Percentiles rank a stretch among this genome's conserved stretches.
Conservation (phyloP, 1,140 invertebrate genomes). For the Branchinecta lynchi region DNA sequence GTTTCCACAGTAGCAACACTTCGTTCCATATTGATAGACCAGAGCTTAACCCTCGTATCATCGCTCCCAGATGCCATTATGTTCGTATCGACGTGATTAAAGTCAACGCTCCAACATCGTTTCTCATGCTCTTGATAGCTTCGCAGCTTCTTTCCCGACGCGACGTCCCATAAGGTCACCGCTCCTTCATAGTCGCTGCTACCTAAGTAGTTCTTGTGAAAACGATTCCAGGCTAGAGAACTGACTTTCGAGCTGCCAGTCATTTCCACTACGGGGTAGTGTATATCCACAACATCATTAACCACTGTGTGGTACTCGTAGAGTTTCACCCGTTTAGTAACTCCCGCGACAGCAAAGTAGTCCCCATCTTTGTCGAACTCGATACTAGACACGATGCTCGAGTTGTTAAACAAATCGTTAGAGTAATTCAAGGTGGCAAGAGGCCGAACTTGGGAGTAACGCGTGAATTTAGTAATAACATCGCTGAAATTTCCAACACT, state of each 20-base stretch:
- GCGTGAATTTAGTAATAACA: slow-evolving; percentile 70
- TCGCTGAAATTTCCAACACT: slow-evolving; percentile 46
- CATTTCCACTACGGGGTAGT: slow-evolving; percentile 87
- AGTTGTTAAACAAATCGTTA: slow-evolving; percentile 69
- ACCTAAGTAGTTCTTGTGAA: slow-evolving; percentile 72
- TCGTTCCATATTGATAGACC: slow-evolving; percentile 72
- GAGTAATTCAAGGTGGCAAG: slow-evolving; percentile 81
- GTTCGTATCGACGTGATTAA: slow-evolving; percentile 78
- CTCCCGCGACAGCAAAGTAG: slow-evolving; percentile 89
- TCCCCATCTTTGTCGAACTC: slow-evolving; percentile 95
- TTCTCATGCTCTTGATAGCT: slow-evolving; percentile 84
- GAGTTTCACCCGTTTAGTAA: slow-evolving; percentile 87
- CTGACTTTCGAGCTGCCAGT: slow-evolving; percentile 86
- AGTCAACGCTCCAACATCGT: slow-evolving; percentile 91
- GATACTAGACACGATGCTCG: slow-evolving; percentile 88
- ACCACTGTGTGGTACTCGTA: slow-evolving; percentile 79
- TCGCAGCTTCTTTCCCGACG: slow-evolving; percentile 46
- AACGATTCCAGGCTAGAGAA: slow-evolving; percentile 86
- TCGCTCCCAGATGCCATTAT: slow-evolving; percentile 86
- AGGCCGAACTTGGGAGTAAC: slow-evolving; percentile 58
- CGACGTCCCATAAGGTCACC: slow-evolving; percentile 76
- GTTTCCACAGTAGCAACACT: slow-evolving; percentile 74
- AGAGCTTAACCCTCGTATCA: slow-evolving; percentile 85
- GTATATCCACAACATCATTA: slow-evolving; percentile 66
- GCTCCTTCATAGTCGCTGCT: slow-evolving; percentile 93